These are phyloP conservation scores for Melanotus villosus DNA, from an alignment of 2,888 invertebrate genomes.

Conservation along the genomic window DNA sequence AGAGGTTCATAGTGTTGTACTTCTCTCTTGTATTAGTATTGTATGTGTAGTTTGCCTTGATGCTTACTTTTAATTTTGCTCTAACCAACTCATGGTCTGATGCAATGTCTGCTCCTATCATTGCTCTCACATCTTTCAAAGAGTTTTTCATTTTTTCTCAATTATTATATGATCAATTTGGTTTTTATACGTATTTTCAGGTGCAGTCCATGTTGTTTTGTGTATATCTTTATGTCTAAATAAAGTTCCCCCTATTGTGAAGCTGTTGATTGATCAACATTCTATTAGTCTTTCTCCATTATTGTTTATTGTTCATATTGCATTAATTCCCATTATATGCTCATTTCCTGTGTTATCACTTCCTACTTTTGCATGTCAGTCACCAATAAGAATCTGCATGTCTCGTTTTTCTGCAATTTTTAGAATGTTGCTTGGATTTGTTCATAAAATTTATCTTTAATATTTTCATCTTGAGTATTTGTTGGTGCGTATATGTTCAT, in stretches of 20 bases:
- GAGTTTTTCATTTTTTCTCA: conserved; percentile 5
- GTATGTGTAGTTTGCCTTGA: not conserved
- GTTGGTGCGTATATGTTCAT: conserved; percentile 20
- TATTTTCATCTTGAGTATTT: conserved; percentile 5
- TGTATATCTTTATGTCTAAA: conserved; percentile 14
- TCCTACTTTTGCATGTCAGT: conserved; percentile 15
- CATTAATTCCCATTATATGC: conserved; percentile 7
- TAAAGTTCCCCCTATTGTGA: not conserved
- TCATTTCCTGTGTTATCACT: conserved; percentile 10
- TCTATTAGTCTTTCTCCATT: conserved; percentile 13
- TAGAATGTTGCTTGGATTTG: not conserved
- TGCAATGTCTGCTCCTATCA: conserved; percentile 8
- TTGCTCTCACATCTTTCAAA: not conserved
- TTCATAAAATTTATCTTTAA: conserved; percentile 2
- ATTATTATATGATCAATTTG: conserved; percentile 6
- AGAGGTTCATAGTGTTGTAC: not conserved
- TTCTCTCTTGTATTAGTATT: conserved; percentile 1
- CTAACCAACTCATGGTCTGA: conserved; percentile 8
- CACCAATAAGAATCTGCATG: conserved; percentile 7
- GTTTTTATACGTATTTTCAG: not conserved
- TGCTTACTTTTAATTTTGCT: conserved; percentile 7
- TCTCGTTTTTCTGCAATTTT: conserved; percentile 10
- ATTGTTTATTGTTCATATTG: conserved; percentile 11
- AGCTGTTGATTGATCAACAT: conserved; percentile 1
- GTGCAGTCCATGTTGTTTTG: conserved; percentile 12